A percentile compares a stretch with the other conserved stretches of the same genome.
phyloP scores from a whole-genome alignment of 1,140 invertebrate species.

The Oppia nitens region DNA sequence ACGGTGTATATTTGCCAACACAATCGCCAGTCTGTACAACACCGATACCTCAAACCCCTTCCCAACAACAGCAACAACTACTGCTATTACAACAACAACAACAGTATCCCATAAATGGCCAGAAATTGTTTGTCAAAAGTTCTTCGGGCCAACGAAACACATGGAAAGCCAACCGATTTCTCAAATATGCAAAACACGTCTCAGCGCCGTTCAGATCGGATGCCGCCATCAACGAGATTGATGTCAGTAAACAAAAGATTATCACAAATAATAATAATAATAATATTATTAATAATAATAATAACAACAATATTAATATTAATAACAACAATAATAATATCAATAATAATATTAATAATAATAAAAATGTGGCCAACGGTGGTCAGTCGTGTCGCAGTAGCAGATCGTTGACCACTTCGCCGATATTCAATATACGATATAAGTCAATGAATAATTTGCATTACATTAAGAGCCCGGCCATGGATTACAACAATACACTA shows the following conservation, averaged over 20 bases:
- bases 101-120: no score
- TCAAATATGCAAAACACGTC: slow-evolving; percentile 12
- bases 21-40: no score
- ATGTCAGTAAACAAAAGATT: not conserved
- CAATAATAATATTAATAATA: no score
- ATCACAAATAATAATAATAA: no score
- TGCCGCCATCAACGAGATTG: slow-evolving; percentile 35
- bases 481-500: slow-evolving; percentile 53
- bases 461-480: slow-evolving; percentile 25
- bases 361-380: slow-evolving; percentile 2
- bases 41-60: not conserved
- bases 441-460: slow-evolving; percentile 56
- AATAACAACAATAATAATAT: no score
- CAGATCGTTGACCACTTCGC: slow-evolving; percentile 39
- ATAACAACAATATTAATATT: no score
- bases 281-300: no score
- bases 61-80: no score
- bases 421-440: slow-evolving; percentile 61
- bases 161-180: slow-evolving; percentile 2
- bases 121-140: slow-evolving; percentile 12
- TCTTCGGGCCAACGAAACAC: slow-evolving; percentile 12
- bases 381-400: slow-evolving; percentile 7
- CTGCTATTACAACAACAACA: no score
- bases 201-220: slow-evolving; percentile 31
- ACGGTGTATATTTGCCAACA: not conserved